Evolutionary conservation across 2,888 invertebrate species (phyloP).

Genomic region (Galeopsomyia nigrocyanea): DNA sequence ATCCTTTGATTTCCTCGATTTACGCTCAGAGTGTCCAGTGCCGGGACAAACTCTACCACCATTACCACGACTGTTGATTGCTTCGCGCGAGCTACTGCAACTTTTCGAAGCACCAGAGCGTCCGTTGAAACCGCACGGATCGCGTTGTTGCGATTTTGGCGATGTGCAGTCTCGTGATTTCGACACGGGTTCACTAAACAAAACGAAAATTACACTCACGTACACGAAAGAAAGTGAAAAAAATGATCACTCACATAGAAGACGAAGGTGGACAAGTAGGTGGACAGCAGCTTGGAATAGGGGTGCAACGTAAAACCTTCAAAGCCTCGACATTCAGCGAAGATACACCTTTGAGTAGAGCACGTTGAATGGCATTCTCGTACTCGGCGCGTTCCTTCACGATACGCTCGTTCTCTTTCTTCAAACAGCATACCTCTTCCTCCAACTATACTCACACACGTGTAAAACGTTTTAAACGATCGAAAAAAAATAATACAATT

Average conservation of each 20-base stretch:
- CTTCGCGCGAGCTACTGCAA: neutral
- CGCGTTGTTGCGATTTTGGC: too few relatives aligned
- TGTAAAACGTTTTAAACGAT: neutral
- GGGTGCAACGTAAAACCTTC: constrained; percentile 54
- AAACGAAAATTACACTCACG: too few relatives aligned
- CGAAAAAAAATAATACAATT: neutral
- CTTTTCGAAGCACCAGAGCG: neutral
- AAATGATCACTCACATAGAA: constrained; percentile 8
- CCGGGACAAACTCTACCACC: constrained; percentile 4
- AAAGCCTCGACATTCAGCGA: constrained; percentile 63
- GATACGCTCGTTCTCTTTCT: constrained; percentile 61
- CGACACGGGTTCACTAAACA: too few relatives aligned
- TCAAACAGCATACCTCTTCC: constrained; percentile 56
- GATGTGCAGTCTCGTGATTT: too few relatives aligned
- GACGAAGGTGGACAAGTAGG: constrained; percentile 47
- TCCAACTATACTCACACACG: constrained; percentile 53
- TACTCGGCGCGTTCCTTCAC: constrained; percentile 62
- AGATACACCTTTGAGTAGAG: constrained; percentile 63
- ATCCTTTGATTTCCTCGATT: constrained; percentile 39
- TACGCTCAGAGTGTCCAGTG: constrained; percentile 43
- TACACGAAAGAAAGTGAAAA: too few relatives aligned
- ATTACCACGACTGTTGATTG: neutral
- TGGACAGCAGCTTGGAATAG: constrained; percentile 50
- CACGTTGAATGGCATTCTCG: constrained; percentile 64
- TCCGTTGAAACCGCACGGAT: neutral